phyloP scores from a whole-genome alignment of 2,113 vertebrate species.

The Melanotaenia duboulayi region DNA sequence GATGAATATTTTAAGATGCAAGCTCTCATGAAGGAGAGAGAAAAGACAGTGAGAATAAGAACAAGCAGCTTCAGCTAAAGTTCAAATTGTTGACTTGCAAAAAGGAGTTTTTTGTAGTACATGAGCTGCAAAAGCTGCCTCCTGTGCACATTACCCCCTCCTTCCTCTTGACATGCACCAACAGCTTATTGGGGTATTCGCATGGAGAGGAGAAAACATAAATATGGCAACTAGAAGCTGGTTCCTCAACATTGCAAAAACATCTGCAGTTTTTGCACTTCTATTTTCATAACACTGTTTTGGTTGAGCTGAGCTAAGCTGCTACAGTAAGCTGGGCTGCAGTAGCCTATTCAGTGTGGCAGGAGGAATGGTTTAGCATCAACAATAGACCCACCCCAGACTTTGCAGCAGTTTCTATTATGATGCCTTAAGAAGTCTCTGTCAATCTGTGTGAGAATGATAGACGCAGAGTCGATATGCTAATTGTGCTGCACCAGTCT shows the following conservation, averaged over 20 bases:
- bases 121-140: constrained; percentile 48
- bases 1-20: constrained; percentile 76
- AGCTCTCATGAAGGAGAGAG: constrained; percentile 50
- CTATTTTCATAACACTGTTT: constrained; percentile 56
- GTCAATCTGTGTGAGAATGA: neutral
- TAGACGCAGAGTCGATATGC: constrained; percentile 15
- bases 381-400: constrained; percentile 42
- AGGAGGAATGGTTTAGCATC: constrained; percentile 33
- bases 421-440: constrained; percentile 20
- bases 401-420: constrained; percentile 31
- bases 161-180: constrained; percentile 63
- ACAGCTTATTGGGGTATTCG: constrained; percentile 75
- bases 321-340: constrained; percentile 42
- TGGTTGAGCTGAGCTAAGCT: constrained; percentile 65
- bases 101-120: constrained; percentile 53
- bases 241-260: constrained; percentile 58
- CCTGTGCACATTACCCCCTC: constrained; percentile 31
- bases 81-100: constrained; percentile 74
- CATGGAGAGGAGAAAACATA: constrained; percentile 65
- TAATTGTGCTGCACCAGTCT: constrained; percentile 20
- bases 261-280: constrained; percentile 72
- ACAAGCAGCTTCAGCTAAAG: constrained; percentile 39
- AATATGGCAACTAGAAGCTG: constrained; percentile 53
- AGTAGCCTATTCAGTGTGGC: constrained; percentile 43
- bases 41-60: constrained; percentile 54